Percentiles rank a stretch among this genome's conserved stretches.
Evolutionary conservation across 2,113 vertebrate genomes (phyloP).

Genomic region (Dinomys branickii): DNA sequence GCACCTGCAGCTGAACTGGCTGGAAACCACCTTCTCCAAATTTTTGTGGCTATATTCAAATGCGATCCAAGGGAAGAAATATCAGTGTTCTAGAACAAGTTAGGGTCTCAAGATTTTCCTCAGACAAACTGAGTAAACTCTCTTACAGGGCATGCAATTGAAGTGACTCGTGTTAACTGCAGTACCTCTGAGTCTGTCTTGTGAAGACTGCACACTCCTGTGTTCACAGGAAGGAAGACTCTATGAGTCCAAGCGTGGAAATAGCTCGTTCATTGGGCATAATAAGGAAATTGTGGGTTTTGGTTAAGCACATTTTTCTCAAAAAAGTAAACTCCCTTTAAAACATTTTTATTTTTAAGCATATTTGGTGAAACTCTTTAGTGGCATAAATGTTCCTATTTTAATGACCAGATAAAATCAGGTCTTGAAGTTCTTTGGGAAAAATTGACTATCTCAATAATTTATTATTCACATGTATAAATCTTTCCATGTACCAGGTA

Average conservation of each 20-base stretch:
- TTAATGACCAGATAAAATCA: background rate
- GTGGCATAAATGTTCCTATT: background rate
- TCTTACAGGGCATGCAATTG: background rate
- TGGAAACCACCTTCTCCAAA: background rate
- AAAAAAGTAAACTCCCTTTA: background rate
- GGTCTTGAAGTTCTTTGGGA: background rate
- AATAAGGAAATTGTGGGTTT: slow-evolving; percentile 33
- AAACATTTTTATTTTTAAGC: slow-evolving; percentile 7
- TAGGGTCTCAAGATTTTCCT: background rate
- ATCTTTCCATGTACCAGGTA: background rate
- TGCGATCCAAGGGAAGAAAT: slow-evolving; percentile 3
- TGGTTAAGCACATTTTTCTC: slow-evolving; percentile 7
- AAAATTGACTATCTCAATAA: background rate
- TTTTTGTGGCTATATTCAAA: slow-evolving; percentile 41
- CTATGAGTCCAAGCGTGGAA: background rate
- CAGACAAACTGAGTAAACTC: background rate
- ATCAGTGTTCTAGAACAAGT: background rate
- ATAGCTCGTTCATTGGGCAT: slow-evolving; percentile 38
- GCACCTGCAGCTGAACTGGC: background rate
- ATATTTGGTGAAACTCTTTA: background rate
- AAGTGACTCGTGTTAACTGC: slow-evolving; percentile 15
- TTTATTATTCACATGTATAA: background rate
- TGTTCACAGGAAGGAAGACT: slow-evolving; percentile 56
- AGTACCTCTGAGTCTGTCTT: background rate
- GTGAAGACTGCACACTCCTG: background rate